phyloP scores from a whole-genome alignment of 2,888 invertebrate species.

The Sesia bembeciformis region DNA sequence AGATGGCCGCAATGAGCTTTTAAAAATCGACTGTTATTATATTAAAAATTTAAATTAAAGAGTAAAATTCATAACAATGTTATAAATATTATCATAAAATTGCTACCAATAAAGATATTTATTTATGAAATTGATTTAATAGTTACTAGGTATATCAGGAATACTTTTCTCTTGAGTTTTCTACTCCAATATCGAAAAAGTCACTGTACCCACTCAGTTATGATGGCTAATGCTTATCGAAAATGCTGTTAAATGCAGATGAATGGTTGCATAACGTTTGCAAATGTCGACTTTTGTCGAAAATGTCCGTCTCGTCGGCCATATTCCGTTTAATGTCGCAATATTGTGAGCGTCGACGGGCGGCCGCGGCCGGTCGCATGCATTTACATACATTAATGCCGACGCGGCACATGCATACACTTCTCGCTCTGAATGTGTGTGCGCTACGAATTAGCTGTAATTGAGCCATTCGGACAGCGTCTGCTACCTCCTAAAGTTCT shows the following conservation, averaged over 20 bases:
- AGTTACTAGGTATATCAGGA: too few species aligned
- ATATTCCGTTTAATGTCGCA: slow-evolving; percentile 71
- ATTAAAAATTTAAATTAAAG: too few species aligned
- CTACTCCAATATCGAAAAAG: neutral
- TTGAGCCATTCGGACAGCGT: slow-evolving; percentile 70
- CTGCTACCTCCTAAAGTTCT: slow-evolving; percentile 31
- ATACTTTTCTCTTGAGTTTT: too few species aligned
- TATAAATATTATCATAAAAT: too few species aligned
- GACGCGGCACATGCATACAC: slow-evolving; percentile 64
- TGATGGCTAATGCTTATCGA: slow-evolving; percentile 22
- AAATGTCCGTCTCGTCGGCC: slow-evolving; percentile 65
- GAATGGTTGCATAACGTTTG: slow-evolving; percentile 49
- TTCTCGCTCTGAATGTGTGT: slow-evolving; percentile 60
- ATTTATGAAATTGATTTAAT: too few species aligned
- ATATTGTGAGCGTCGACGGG: slow-evolving; percentile 65
- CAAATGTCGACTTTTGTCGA: slow-evolving; percentile 64
- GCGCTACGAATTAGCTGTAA: slow-evolving; percentile 72
- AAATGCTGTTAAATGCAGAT: slow-evolving; percentile 41
- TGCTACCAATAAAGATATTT: too few species aligned
- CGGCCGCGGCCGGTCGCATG: slow-evolving; percentile 64
- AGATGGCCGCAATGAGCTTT: too few species aligned
- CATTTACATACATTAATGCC: slow-evolving; percentile 73
- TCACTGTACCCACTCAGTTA: slow-evolving; percentile 5
- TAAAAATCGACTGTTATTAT: too few species aligned
- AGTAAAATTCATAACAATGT: too few species aligned